Conservation (phyloP, 2,888 invertebrate genomes). For the Saturnia pavonia region DNA sequence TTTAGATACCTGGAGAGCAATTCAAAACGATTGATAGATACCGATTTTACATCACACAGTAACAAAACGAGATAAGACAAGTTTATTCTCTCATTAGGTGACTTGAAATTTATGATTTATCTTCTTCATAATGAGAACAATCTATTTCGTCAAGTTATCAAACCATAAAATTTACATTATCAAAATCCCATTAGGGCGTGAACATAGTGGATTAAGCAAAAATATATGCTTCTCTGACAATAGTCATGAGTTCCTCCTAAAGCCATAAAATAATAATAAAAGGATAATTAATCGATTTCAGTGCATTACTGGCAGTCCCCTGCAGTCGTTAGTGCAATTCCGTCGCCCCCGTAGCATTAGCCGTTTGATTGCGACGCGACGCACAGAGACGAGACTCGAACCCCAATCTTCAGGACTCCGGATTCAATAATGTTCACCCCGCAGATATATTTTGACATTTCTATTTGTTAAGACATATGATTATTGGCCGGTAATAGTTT, state of each 20-base stretch:
- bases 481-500: slow-evolving; percentile 69
- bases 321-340: slow-evolving; percentile 57
- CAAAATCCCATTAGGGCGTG: slow-evolving; percentile 11
- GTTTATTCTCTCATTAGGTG: too few relatives aligned
- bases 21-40: too few relatives aligned
- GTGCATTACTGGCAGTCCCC: slow-evolving; percentile 70
- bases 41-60: too few relatives aligned
- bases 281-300: slow-evolving; percentile 78
- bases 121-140: not conserved
- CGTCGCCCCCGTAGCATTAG: slow-evolving; percentile 57
- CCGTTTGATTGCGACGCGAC: slow-evolving; percentile 65
- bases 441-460: slow-evolving; percentile 73
- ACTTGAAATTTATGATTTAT: not conserved
- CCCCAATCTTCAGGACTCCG: slow-evolving; percentile 37
- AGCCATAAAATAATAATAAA: slow-evolving; percentile 79
- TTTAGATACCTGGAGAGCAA: too few relatives aligned
- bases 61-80: too few relatives aligned
- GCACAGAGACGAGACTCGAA: slow-evolving; percentile 42
- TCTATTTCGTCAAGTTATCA: not conserved
- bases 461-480: slow-evolving; percentile 73
- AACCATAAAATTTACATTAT: not conserved
- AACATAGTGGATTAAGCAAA: slow-evolving; percentile 9
- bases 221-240: slow-evolving; percentile 18
- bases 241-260: slow-evolving; percentile 22
- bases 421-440: slow-evolving; percentile 68